Percentiles rank a stretch among this genome's conserved stretches.
Conservation (phyloP, 2,797 vertebrate species). For the Natrix natrix region DNA sequence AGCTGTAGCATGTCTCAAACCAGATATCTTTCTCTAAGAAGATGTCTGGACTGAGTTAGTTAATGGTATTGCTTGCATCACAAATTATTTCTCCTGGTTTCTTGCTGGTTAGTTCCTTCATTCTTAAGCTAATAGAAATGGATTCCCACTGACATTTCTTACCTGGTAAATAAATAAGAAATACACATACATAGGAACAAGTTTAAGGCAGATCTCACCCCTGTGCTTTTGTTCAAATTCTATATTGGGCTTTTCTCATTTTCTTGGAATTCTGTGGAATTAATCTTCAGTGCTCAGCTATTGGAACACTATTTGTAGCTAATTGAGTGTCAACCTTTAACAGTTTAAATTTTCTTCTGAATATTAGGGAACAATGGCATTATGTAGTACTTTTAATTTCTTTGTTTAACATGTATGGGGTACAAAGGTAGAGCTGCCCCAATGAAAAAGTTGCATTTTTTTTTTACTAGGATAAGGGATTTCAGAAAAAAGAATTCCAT, state of each 20-base stretch:
- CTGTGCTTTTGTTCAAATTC: neutral
- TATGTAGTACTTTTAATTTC: neutral
- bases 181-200: neutral
- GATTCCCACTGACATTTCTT: neutral
- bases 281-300: neutral
- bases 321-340: neutral
- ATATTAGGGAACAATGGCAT: neutral
- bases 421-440: neutral
- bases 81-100: neutral
- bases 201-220: neutral
- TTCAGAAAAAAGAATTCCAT: neutral
- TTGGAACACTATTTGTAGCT: neutral
- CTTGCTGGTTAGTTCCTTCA: neutral
- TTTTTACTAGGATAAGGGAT: neutral
- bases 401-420: neutral
- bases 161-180: neutral
- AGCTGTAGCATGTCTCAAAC: neutral
- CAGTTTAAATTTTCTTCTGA: neutral
- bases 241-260: neutral
- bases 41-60: neutral
- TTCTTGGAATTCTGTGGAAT: neutral
- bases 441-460: neutral
- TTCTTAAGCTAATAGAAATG: neutral
- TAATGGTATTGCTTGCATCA: neutral
- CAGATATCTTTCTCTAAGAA: neutral